Conservation (phyloP, 2,888 invertebrate species). For the Smittia aterrima region DNA sequence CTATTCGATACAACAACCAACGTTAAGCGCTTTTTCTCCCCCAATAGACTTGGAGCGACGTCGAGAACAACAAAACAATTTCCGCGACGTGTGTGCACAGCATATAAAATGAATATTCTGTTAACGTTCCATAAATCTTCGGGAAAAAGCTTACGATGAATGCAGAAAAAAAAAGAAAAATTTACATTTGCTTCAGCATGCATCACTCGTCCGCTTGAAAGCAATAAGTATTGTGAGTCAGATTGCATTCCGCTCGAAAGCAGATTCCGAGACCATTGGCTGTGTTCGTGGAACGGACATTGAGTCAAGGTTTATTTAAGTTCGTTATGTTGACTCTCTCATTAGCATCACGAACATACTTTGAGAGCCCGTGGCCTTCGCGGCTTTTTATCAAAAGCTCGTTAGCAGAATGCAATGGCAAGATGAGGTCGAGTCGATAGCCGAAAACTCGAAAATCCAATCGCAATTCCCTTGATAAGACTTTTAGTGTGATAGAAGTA, state of each 20-base stretch:
- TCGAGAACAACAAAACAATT: background rate
- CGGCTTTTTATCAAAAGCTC: background rate
- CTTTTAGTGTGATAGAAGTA: too few relatives aligned
- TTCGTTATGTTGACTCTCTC: slow-evolving; percentile 3
- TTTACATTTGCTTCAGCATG: slow-evolving; percentile 1
- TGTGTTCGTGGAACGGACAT: background rate
- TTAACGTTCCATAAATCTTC: slow-evolving; percentile 19
- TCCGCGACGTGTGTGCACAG: background rate
- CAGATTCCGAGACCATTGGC: background rate
- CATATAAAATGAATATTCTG: slow-evolving; percentile 14
- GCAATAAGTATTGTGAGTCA: too few relatives aligned
- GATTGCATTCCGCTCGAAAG: too few relatives aligned
- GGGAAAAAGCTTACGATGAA: background rate
- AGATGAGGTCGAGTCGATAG: too few relatives aligned
- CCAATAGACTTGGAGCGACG: background rate
- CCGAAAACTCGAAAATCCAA: too few relatives aligned
- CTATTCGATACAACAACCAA: background rate
- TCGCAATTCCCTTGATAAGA: too few relatives aligned
- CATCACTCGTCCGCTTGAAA: background rate
- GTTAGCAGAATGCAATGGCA: too few relatives aligned
- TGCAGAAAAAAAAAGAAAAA: background rate
- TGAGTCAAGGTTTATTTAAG: slow-evolving; percentile 4
- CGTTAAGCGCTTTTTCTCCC: background rate
- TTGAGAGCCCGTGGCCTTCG: background rate
- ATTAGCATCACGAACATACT: slow-evolving; percentile 4